Evolutionary conservation across 2,113 vertebrate genomes (phyloP).

Genomic region (Pelobates fuscus): DNA sequence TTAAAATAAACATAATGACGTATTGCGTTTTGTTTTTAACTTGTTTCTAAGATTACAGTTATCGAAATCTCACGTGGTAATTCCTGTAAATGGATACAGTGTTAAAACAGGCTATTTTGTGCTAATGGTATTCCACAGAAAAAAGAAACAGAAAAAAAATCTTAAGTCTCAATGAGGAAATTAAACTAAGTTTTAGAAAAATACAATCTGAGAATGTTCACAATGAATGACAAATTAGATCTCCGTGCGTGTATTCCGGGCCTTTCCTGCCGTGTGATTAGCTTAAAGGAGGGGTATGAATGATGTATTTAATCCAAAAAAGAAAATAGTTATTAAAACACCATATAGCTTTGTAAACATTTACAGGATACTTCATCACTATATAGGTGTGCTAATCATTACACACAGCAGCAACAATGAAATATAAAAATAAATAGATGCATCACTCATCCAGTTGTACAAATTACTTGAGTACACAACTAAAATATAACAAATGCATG

Average conservation of each 20-base stretch:
- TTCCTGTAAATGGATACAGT: conserved; percentile 31
- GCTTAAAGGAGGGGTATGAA: conserved; percentile 13
- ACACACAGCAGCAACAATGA: too few relatives aligned
- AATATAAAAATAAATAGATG: too few relatives aligned
- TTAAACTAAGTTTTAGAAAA: conserved; percentile 27
- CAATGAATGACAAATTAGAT: conserved; percentile 44
- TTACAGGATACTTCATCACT: not conserved
- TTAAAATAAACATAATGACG: too few relatives aligned
- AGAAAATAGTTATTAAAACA: not conserved
- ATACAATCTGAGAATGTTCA: conserved; percentile 28
- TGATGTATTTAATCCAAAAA: not conserved
- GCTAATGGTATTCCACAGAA: conserved; percentile 23
- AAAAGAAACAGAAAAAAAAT: conserved; percentile 17
- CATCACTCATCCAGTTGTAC: too few relatives aligned
- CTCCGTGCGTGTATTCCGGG: not conserved
- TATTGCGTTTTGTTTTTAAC: conserved; percentile 20
- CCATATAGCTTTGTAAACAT: not conserved
- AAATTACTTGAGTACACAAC: too few relatives aligned
- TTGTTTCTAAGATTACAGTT: conserved; percentile 14
- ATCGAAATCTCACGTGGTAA: not conserved
- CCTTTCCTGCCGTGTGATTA: not conserved
- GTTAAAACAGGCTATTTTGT: conserved; percentile 9
- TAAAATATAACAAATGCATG: too few relatives aligned
- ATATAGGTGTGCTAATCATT: too few relatives aligned
- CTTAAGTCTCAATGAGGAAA: conserved; percentile 1